These are phyloP conservation scores for Hylyphantes graminicola DNA, from an alignment of 1,140 invertebrate species.

Conservation along the genomic window DNA sequence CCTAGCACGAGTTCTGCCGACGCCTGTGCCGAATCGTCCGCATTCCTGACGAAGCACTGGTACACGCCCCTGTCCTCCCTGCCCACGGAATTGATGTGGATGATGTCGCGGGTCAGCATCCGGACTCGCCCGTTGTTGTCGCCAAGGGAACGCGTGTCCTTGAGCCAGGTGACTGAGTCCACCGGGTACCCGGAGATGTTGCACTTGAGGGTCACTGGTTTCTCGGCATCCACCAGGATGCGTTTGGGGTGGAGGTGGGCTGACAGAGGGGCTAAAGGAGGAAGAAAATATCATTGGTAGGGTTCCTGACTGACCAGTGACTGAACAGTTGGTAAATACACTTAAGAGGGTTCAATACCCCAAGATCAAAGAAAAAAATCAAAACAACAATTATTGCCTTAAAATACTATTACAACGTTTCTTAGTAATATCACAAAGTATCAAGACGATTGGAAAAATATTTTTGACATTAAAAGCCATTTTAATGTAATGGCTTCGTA, in stretches of 20 bases:
- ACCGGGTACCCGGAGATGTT: conserved; percentile 62
- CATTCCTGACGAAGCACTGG: conserved; percentile 88
- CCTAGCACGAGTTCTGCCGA: conserved; percentile 84
- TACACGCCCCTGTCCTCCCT: conserved; percentile 88
- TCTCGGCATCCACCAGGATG: conserved; percentile 72
- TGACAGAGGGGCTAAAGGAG: conserved; percentile 47
- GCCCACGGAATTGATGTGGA: conserved; percentile 78
- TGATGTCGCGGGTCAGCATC: conserved; percentile 64
- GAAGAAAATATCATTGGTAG: background rate
- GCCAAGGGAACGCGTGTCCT: conserved; percentile 80
- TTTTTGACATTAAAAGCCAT: too few species aligned
- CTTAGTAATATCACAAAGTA: too few species aligned
- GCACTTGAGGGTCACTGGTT: conserved; percentile 60
- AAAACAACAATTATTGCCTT: too few species aligned
- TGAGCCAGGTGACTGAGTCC: conserved; percentile 68
- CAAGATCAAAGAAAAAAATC: too few species aligned
- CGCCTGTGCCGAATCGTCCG: conserved; percentile 86
- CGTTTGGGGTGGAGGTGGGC: conserved; percentile 60
- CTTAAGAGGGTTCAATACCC: too few species aligned
- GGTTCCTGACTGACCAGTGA: background rate
- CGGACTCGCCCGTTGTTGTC: conserved; percentile 66
- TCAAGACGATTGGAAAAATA: too few species aligned
- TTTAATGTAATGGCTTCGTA: too few species aligned
- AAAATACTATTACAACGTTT: too few species aligned
- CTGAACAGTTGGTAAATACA: too few species aligned